phyloP scores from a whole-genome alignment of 2,888 invertebrate genomes.

The Ashinkailepas kermadecensis region DNA sequence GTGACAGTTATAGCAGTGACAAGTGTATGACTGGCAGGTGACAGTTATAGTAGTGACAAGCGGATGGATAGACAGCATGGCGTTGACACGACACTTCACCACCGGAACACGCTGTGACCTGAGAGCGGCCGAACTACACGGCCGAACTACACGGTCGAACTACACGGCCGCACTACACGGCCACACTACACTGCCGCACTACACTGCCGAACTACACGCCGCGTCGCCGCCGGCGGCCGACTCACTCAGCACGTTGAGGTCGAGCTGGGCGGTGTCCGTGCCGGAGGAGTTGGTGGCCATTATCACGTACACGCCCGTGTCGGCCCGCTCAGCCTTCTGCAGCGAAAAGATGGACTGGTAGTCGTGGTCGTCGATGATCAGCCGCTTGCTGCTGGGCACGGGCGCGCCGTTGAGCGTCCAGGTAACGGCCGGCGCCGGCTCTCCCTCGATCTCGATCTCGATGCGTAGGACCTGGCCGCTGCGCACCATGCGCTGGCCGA shows the following conservation, averaged over 20 bases:
- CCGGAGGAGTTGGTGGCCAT: conserved; percentile 92
- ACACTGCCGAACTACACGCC: not conserved
- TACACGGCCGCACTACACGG: too few relatives aligned
- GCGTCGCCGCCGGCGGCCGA: conserved; percentile 38
- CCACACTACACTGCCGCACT: too few relatives aligned
- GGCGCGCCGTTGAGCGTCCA: conserved; percentile 74
- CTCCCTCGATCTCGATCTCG: conserved; percentile 88
- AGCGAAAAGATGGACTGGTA: conserved; percentile 81
- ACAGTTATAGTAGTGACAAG: too few relatives aligned
- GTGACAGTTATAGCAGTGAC: too few relatives aligned
- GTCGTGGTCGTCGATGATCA: conserved; percentile 82
- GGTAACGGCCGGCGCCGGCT: conserved; percentile 83
- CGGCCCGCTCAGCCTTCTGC: conserved; percentile 70
- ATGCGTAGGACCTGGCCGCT: conserved; percentile 80
- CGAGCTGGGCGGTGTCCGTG: conserved; percentile 76
- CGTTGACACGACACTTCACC: too few relatives aligned
- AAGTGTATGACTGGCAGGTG: too few relatives aligned
- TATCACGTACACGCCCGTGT: conserved; percentile 81
- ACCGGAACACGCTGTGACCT: too few relatives aligned
- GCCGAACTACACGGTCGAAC: too few relatives aligned
- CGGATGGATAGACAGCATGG: too few relatives aligned
- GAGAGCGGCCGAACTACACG: too few relatives aligned
- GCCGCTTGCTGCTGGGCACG: conserved; percentile 57
- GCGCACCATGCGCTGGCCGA: conserved; percentile 78
- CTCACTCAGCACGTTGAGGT: conserved; percentile 57